Conservation (phyloP, 2,888 invertebrate genomes). For the Drosophila bunnanda region DNA sequence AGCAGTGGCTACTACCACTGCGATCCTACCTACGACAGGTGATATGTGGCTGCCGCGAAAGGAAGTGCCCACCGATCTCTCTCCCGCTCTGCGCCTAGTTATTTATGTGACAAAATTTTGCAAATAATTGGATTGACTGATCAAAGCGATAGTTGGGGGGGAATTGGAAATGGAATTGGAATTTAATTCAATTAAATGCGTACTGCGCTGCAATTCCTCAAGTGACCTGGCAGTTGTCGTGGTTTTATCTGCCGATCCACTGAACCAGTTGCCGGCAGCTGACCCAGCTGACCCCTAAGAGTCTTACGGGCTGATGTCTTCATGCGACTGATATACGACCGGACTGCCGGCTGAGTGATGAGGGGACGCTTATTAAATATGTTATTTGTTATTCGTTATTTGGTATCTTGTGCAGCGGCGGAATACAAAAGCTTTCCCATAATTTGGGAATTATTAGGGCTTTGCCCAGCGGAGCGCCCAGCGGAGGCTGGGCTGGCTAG, state of each 20-base stretch:
- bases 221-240: constrained; percentile 69
- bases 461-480: constrained; percentile 47
- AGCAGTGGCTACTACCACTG: constrained; percentile 5
- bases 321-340: constrained; percentile 64
- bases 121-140: constrained; percentile 85
- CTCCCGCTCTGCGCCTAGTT: constrained; percentile 66
- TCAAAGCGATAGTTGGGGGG: constrained; percentile 81
- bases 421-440: constrained; percentile 65
- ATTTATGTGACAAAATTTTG: constrained; percentile 85
- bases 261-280: constrained; percentile 62
- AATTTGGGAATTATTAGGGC: constrained; percentile 56
- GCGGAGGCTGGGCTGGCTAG: constrained; percentile 19
- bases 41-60: constrained; percentile 36
- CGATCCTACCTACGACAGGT: constrained; percentile 65
- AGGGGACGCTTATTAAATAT: constrained; percentile 78
- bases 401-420: constrained; percentile 48
- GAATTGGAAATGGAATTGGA: constrained; percentile 64
- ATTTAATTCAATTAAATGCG: constrained; percentile 84
- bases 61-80: constrained; percentile 27
- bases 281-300: constrained; percentile 71
- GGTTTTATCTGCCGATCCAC: constrained; percentile 40
- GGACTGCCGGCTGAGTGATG: constrained; percentile 61
- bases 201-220: constrained; percentile 80
- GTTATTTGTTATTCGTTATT: constrained; percentile 52
- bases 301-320: constrained; percentile 59